Percentiles rank a stretch among this genome's conserved stretches.
phyloP scores from a whole-genome alignment of 2,888 invertebrate species.

The Beris morrisii region DNA sequence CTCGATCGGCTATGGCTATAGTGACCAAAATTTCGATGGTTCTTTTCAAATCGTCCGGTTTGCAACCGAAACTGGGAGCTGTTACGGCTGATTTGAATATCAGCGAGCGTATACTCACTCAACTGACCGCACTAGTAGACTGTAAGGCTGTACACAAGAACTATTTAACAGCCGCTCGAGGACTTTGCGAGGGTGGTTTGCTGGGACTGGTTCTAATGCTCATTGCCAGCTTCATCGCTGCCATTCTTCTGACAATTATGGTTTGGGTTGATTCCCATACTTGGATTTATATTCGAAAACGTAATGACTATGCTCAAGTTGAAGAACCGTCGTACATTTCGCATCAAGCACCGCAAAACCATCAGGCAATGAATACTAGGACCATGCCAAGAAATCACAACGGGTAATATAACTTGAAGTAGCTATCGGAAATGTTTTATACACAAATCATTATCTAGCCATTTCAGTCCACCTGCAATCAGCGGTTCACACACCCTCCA shows the following conservation, averaged over 20 bases:
- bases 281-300: constrained; percentile 93
- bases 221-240: constrained; percentile 81
- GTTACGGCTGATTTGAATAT: constrained; percentile 77
- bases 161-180: constrained; percentile 77
- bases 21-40: constrained; percentile 56
- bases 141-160: constrained; percentile 82
- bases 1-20: constrained; percentile 55
- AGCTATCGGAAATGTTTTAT: background rate
- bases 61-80: constrained; percentile 75
- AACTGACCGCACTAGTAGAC: constrained; percentile 72
- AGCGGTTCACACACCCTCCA: constrained; percentile 57
- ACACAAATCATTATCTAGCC: constrained; percentile 43
- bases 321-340: constrained; percentile 72
- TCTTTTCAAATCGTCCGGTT: constrained; percentile 58
- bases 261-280: constrained; percentile 95
- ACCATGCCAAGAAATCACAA: constrained; percentile 58
- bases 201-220: constrained; percentile 84
- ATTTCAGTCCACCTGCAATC: constrained; percentile 56
- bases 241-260: constrained; percentile 85
- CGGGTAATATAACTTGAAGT: constrained; percentile 48
- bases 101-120: constrained; percentile 71
- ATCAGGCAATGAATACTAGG: constrained; percentile 59
- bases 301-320: constrained; percentile 77
- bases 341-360: constrained; percentile 57
- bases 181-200: constrained; percentile 81